These are phyloP conservation scores for Acanthornis magna DNA, from an alignment of 2,797 vertebrate species.

Conservation along the genomic window DNA sequence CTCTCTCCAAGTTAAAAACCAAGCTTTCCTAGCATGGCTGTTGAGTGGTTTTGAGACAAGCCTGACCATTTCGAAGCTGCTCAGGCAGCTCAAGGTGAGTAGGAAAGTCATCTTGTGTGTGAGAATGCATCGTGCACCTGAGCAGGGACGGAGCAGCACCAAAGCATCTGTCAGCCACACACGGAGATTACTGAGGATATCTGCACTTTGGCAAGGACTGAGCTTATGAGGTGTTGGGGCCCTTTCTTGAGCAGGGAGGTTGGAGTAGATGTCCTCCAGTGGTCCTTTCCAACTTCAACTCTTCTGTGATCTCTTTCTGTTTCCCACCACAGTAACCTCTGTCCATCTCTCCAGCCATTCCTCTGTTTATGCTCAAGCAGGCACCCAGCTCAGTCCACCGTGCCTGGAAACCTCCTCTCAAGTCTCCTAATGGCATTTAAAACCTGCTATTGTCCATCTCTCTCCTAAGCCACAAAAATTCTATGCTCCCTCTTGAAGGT, in stretches of 20 bases:
- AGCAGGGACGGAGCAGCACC: constrained; percentile 35
- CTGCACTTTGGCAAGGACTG: not conserved
- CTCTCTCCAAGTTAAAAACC: not conserved
- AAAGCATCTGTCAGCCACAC: not conserved
- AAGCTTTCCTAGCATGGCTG: not conserved
- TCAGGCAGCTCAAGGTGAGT: not conserved
- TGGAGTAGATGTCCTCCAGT: not conserved
- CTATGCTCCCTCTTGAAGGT: not conserved
- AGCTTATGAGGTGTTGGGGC: not conserved
- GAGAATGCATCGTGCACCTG: not conserved
- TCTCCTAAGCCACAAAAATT: not conserved
- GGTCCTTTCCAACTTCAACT: not conserved
- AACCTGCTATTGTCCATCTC: not conserved
- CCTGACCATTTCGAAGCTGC: not conserved
- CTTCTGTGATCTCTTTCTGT: not conserved
- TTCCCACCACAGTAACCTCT: not conserved
- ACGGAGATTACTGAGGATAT: not conserved
- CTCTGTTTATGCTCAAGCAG: not conserved
- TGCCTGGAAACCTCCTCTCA: not conserved
- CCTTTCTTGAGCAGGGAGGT: not conserved
- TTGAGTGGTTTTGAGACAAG: not conserved
- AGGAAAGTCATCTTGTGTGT: not conserved
- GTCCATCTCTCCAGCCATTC: not conserved
- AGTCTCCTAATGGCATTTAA: not conserved
- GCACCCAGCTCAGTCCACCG: not conserved